Base-by-base conservation (phyloP, 1,140 invertebrate genomes). In the Leguminivora glycinivorella region DNA sequence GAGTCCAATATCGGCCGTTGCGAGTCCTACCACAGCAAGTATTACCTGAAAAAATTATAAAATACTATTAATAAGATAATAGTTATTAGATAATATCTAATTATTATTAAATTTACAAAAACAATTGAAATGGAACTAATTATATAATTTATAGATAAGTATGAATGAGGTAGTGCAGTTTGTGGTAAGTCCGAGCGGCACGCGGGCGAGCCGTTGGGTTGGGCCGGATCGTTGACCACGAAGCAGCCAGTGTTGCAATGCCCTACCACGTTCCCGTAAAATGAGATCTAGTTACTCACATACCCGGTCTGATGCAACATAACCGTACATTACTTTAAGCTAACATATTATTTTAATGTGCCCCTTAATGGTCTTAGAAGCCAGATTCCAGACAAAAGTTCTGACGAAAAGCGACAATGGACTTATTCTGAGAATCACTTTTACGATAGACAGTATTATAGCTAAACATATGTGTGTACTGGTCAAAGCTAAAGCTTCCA, bases 1-100 rank as follows among this genome's bases (percentile, higher is more conserved):
- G 1, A 84, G 75, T 10, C 80, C 68, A 3, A 88, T 74, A 67
- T 88, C 88, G 10, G 83, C 87, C 9, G 72, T 60, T 22, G 71
- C 85, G 3, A 79, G 78, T 67, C 80, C 82, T 22, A 85, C 40
- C 6, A 67, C 70, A 22, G 81, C 40, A n/a, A 78, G 70, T 22
- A 88, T 56, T 68, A 84, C 76, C 88, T 90, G 83, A 34, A 78
- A 58, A 43, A 74, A 72, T 69, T 69, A 38, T 12, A 38, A 38
- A 38, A 6, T 12, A 38, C 34, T 38, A 47, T 56, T 38, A 25
- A 47, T 1, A 43, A 71, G 25, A 43, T 17, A 26, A 26, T 40
- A 34, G 24, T 12, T 26, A 19, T 29, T 5, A 26, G 52, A 26
- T 38, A 38, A 14, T 38, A 12, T 38, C 10, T 14, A 38, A 38